phyloP scores from a whole-genome alignment of 1,140 invertebrate genomes.

The Drosophila nannoptera region DNA sequence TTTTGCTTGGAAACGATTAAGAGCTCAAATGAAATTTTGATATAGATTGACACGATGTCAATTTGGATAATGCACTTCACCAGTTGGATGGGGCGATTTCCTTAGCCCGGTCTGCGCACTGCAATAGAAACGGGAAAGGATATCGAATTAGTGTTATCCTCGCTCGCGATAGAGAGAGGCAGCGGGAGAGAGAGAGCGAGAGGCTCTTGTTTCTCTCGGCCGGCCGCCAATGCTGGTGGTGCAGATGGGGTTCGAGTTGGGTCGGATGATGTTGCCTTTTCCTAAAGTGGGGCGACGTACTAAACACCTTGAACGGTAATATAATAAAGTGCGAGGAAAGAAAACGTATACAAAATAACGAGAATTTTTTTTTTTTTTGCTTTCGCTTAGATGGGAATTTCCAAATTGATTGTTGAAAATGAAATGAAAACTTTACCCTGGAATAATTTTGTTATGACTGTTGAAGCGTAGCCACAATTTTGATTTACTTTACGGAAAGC shows the following conservation, averaged over 20 bases:
- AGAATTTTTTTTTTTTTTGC: conserved; percentile 47
- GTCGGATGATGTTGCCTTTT: too few relatives aligned
- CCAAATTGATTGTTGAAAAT: conserved; percentile 30
- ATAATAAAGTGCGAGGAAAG: conserved; percentile 1
- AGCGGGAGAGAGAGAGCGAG: too few relatives aligned
- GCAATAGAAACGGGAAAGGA: conserved; percentile 14
- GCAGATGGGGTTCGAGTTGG: too few relatives aligned
- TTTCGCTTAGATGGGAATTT: conserved; percentile 32
- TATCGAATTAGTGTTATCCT: background rate
- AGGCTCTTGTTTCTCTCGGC: too few relatives aligned
- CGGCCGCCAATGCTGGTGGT: too few relatives aligned
- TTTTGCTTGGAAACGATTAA: conserved; percentile 18
- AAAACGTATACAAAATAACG: conserved; percentile 25
- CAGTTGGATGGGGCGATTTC: conserved; percentile 67
- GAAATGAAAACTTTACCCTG: conserved; percentile 31
- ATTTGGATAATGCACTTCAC: conserved; percentile 74
- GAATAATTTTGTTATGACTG: conserved; percentile 39
- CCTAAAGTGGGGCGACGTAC: background rate
- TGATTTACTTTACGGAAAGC: background rate
- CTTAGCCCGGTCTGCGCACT: conserved; percentile 62
- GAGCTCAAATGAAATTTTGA: conserved; percentile 42
- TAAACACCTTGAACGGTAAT: background rate
- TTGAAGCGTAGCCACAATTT: conserved; percentile 20
- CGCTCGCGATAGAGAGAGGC: too few relatives aligned
- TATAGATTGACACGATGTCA: conserved; percentile 41